phyloP scores from a whole-genome alignment of 2,888 invertebrate genomes.

The Volucella bombylans region DNA sequence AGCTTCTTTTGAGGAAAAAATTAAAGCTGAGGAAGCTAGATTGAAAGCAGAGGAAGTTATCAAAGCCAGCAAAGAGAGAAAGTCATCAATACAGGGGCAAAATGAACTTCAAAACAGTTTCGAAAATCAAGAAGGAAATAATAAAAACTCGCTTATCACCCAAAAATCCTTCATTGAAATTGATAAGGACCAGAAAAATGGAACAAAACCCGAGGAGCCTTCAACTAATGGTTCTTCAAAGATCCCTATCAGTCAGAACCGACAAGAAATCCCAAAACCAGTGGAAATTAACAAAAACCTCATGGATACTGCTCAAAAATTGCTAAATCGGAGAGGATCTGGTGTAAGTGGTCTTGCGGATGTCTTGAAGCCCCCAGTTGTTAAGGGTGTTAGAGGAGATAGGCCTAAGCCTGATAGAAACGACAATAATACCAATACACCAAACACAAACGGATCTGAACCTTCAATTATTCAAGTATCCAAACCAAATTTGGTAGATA shows the following conservation, averaged over 20 bases:
- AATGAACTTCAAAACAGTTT: conserved; percentile 4
- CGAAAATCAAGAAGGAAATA: conserved; percentile 21
- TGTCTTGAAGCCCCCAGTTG: conserved; percentile 50
- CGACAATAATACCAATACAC: too few species aligned
- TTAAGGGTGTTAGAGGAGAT: conserved; percentile 43
- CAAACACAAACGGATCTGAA: neutral
- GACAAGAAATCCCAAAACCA: conserved; percentile 10
- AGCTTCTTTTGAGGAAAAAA: conserved; percentile 65
- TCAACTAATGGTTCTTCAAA: conserved; percentile 17
- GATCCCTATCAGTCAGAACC: conserved; percentile 28
- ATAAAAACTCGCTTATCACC: neutral
- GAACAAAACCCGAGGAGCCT: neutral
- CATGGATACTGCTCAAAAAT: conserved; percentile 44
- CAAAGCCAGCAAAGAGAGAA: conserved; percentile 20
- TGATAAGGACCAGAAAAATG: too few species aligned
- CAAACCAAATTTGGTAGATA: too few species aligned
- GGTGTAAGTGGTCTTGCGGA: conserved; percentile 58
- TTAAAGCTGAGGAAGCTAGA: conserved; percentile 51
- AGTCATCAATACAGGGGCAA: neutral
- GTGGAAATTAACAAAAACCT: conserved; percentile 26
- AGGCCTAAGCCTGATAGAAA: neutral
- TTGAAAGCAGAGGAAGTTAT: conserved; percentile 1
- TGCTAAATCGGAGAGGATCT: conserved; percentile 49
- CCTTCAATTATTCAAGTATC: too few species aligned
- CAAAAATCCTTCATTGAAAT: neutral